Evolutionary conservation across 2,113 vertebrate genomes (phyloP).

Genomic region (Neopipo cinnamomea): DNA sequence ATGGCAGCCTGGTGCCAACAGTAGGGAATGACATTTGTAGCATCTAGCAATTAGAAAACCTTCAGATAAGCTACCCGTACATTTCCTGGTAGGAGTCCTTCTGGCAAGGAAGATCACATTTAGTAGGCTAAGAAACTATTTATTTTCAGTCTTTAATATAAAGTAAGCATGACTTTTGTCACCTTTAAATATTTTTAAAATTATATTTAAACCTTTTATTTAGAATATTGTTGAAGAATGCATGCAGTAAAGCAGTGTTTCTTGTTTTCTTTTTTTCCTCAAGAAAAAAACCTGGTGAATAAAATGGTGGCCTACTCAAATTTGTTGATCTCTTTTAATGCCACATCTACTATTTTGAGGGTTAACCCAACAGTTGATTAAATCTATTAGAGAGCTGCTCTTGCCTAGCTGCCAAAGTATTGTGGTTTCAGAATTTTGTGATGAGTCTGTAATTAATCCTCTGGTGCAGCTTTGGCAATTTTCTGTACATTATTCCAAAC

Average conservation of each 20-base stretch:
- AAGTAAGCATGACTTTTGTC: background rate
- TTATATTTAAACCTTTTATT: background rate
- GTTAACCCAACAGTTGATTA: constrained; percentile 14
- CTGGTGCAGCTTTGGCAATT: constrained; percentile 10
- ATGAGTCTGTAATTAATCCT: constrained; percentile 46
- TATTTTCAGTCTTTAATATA: background rate
- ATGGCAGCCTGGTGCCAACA: background rate
- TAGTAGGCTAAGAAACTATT: background rate
- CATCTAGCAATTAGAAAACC: background rate
- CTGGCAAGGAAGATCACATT: background rate
- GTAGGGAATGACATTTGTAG: constrained; percentile 23
- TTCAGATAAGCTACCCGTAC: background rate
- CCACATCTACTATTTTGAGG: background rate
- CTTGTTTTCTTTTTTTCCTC: background rate
- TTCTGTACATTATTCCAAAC: background rate
- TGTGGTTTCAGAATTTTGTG: constrained; percentile 3
- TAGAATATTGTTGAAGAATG: background rate
- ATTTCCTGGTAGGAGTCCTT: constrained; percentile 2
- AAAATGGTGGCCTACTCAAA: background rate
- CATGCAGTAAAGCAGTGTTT: background rate
- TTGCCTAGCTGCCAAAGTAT: constrained; percentile 6
- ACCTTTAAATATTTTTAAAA: background rate
- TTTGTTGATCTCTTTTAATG: background rate
- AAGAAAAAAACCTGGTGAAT: background rate
- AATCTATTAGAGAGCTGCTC: background rate